Evolutionary conservation across 2,113 vertebrate species (phyloP).

Genomic region (Forbesichthys papilliferus): DNA sequence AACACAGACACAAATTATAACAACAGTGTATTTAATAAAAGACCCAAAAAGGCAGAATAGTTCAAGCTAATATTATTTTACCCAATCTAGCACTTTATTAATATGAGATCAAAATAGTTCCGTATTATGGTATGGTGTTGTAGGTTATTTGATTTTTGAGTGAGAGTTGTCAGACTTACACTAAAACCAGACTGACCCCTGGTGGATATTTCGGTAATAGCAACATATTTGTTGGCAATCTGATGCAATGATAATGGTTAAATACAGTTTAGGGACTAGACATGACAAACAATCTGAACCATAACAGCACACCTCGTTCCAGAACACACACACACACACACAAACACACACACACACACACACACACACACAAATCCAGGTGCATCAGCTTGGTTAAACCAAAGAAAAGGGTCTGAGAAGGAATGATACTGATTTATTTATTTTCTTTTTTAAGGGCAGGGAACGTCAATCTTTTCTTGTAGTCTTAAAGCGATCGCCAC

Average conservation of each 20-base stretch:
- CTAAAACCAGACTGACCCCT: conserved; percentile 68
- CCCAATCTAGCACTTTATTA: no score
- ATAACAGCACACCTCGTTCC: not conserved
- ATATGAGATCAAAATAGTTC: no score
- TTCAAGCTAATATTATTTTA: no score
- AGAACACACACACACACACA: not conserved
- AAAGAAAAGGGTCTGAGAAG: not conserved
- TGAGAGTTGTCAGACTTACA: not conserved
- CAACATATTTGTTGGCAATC: conserved; percentile 3
- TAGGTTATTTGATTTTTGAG: no score
- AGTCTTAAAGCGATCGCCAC: no score
- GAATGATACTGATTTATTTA: no score
- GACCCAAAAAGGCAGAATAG: no score
- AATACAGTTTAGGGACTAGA: conserved; percentile 10
- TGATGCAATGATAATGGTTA: not conserved
- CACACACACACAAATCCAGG: not conserved
- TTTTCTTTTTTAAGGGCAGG: no score
- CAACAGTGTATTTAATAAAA: no score
- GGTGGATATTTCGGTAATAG: conserved; percentile 45
- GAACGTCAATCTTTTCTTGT: no score
- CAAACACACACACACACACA: not conserved
- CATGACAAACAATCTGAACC: conserved; percentile 6
- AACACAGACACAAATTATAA: no score
- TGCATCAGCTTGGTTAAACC: conserved; percentile 1
- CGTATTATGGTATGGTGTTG: no score